phyloP scores from a whole-genome alignment of 1,140 invertebrate genomes.

The Anadara kagoshimensis region DNA sequence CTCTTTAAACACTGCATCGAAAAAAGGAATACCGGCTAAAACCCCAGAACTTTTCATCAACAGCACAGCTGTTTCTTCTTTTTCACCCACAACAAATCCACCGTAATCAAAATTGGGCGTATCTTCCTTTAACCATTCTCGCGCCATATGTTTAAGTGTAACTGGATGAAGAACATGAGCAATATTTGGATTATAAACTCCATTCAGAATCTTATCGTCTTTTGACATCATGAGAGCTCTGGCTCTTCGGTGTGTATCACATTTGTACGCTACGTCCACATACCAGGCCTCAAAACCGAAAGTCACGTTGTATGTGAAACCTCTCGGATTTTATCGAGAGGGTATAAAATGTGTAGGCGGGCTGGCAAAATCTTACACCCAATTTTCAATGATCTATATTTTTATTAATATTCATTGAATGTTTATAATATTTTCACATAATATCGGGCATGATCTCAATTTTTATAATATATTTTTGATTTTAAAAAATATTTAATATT shows the following conservation, averaged over 20 bases:
- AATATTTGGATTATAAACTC: slow-evolving; percentile 49
- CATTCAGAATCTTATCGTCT: slow-evolving; percentile 39
- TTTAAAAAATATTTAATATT: too few species aligned
- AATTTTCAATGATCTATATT: too few species aligned
- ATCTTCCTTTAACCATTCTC: slow-evolving; percentile 73
- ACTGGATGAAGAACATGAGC: slow-evolving; percentile 63
- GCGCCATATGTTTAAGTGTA: slow-evolving; percentile 60
- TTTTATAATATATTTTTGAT: too few species aligned
- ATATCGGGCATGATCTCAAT: too few species aligned
- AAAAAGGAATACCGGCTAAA: slow-evolving; percentile 74
- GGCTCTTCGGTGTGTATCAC: not conserved
- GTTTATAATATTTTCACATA: too few species aligned
- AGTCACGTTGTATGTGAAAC: not conserved
- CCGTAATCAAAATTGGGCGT: slow-evolving; percentile 72
- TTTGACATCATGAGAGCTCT: slow-evolving; percentile 28
- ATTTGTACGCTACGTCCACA: not conserved
- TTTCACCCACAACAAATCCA: slow-evolving; percentile 72
- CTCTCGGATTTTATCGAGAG: too few species aligned
- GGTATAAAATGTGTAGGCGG: too few species aligned
- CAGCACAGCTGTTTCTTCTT: slow-evolving; percentile 66
- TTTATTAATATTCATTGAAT: too few species aligned
- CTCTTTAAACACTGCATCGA: slow-evolving; percentile 73
- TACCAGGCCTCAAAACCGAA: not conserved
- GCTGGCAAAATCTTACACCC: too few species aligned
- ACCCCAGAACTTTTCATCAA: slow-evolving; percentile 71